Conservation (phyloP, 2,113 vertebrate genomes). For the Phaetusa simplex region DNA sequence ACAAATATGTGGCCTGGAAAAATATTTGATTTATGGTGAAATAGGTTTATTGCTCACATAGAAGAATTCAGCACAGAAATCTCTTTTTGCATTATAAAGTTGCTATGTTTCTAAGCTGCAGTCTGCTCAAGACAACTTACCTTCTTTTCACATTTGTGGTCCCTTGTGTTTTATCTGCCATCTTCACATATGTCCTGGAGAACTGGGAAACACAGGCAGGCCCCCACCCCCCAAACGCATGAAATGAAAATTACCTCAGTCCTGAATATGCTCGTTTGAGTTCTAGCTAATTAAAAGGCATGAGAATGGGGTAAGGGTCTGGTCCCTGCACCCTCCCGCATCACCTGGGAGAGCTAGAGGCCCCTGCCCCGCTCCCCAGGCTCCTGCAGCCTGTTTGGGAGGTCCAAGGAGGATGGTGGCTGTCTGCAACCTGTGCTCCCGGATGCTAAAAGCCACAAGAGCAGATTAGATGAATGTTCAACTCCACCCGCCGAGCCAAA, state of each 20-base stretch:
- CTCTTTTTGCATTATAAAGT: not conserved
- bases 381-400: not conserved
- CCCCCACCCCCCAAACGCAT: rapidly evolving
- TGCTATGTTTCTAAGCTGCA: not conserved
- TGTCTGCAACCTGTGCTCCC: not conserved
- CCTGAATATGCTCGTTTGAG: not conserved
- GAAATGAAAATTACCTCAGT: not conserved
- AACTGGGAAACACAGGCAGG: not conserved
- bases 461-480: not conserved
- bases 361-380: not conserved
- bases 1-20: not conserved
- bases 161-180: not conserved
- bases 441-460: not conserved
- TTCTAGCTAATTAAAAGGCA: not conserved
- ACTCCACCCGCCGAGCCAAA: not conserved
- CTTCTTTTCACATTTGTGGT: not conserved
- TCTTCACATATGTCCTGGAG: not conserved
- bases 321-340: not conserved
- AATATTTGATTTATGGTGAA: not conserved
- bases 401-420: not conserved
- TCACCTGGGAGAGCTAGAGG: not conserved
- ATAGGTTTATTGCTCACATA: not conserved
- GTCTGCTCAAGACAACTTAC: not conserved
- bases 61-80: not conserved
- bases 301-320: not conserved